These are phyloP conservation scores for Epizoanthus rinbou DNA, from an alignment of 92 coral and sea anemone genomes.

Conservation along the genomic window DNA sequence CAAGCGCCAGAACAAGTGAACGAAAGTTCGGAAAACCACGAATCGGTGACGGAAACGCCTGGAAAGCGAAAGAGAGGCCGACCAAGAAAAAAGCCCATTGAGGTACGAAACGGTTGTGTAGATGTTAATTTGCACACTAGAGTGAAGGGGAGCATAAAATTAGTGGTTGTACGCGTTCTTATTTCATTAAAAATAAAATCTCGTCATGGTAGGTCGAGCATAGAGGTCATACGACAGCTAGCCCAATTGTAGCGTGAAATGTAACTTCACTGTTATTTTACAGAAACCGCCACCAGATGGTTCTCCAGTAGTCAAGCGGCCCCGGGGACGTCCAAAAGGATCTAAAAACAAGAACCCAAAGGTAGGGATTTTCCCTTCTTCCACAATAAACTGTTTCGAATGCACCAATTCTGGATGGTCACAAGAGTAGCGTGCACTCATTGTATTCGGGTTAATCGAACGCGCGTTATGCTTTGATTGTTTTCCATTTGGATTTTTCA, in stretches of 20 bases:
- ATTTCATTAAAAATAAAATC: conserved; percentile 26
- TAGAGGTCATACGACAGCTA: conserved; percentile 46
- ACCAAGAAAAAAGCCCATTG: conserved; percentile 72
- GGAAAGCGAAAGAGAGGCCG: conserved; percentile 81
- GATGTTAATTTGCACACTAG: conserved; percentile 29
- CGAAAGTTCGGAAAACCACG: conserved; percentile 58
- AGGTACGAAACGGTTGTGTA: conserved; percentile 60
- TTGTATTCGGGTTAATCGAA: conserved; percentile 23
- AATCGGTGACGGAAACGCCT: conserved; percentile 54
- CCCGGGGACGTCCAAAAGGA: conserved; percentile 95
- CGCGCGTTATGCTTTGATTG: conserved; percentile 39
- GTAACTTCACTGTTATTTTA: conserved; percentile 48
- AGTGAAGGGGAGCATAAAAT: conserved; percentile 22
- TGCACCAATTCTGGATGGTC: background rate
- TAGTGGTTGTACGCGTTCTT: conserved; percentile 26
- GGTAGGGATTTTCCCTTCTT: conserved; percentile 50
- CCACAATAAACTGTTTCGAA: conserved; percentile 11
- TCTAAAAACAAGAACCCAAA: conserved; percentile 91
- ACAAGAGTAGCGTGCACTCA: conserved; percentile 39
- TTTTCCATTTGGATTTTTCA: conserved; percentile 35
- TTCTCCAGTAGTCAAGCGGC: conserved; percentile 76
- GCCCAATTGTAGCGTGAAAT: conserved; percentile 55
- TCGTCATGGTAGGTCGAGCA: conserved; percentile 46
- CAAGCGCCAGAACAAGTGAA: conserved; percentile 50
- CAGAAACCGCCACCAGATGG: conserved; percentile 72